Evolutionary conservation across 2,888 invertebrate species (phyloP).

Genomic region (Aporophyla lueneburgensis): DNA sequence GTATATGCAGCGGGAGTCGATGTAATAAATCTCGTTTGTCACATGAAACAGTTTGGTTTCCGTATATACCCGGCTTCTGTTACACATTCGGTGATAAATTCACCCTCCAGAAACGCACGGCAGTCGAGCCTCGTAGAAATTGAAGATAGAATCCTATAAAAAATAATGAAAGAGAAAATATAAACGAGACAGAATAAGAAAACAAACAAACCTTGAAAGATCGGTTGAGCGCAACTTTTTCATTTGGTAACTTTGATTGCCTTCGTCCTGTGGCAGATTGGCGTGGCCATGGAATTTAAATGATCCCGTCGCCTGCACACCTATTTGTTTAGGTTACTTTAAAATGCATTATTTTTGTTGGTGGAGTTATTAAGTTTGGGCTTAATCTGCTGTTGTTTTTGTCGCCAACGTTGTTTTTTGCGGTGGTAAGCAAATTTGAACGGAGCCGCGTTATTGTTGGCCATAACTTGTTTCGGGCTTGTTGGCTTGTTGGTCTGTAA

Average conservation of each 20-base stretch:
- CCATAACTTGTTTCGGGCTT: conserved; percentile 34
- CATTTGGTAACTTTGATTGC: conserved; percentile 84
- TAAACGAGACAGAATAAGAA: conserved; percentile 70
- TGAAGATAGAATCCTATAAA: conserved; percentile 72
- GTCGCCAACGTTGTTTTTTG: conserved; percentile 42
- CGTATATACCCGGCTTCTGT: conserved; percentile 71
- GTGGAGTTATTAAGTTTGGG: conserved; percentile 30
- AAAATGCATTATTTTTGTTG: conserved; percentile 65
- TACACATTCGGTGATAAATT: conserved; percentile 78
- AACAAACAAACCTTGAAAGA: conserved; percentile 67
- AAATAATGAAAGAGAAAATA: conserved; percentile 76
- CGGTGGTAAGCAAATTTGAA: conserved; percentile 40
- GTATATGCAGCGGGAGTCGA: conserved; percentile 70
- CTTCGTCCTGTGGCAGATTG: conserved; percentile 62
- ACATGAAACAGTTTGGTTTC: conserved; percentile 70
- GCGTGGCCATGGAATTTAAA: conserved; percentile 78
- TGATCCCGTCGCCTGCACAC: conserved; percentile 67
- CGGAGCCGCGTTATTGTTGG: conserved; percentile 34
- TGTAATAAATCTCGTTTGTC: conserved; percentile 79
- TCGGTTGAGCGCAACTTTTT: conserved; percentile 77
- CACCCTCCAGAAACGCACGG: conserved; percentile 64
- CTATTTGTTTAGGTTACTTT: conserved; percentile 66
- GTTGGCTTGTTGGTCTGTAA: conserved; percentile 48
- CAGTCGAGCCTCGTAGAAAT: conserved; percentile 52
- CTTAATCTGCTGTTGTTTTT: conserved; percentile 47